Evolutionary conservation across 2,113 vertebrate genomes (phyloP), one percentile per base, ranked within the genome.

Genomic region (Microcebus ravelobensis): DNA sequence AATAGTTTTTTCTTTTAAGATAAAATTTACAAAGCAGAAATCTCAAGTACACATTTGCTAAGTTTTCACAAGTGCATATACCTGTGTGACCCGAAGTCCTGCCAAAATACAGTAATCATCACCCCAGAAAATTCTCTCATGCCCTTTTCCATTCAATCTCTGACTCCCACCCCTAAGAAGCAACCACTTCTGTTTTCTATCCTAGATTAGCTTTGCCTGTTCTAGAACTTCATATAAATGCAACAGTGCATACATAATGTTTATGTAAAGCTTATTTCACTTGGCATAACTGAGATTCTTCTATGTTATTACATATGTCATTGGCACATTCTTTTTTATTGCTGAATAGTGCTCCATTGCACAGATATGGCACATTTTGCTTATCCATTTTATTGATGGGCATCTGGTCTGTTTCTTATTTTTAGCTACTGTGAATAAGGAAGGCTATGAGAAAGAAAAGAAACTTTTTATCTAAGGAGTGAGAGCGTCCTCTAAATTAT

Each of bases 11-110:
- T 74, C 34, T 76, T 80, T 81, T 52, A 61, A 90, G 34, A 55
- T 63, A 86, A 55, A 86, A 92, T 65, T 76, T 90, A 76, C 11
- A 91, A 65, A 87, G 36, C 52, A 90, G 81, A 77, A 81, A 74
- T 89, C 15, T 9, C 27, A 50, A 74, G 36, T 61, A 65, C 63
- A 15, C 3, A 13, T 45, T 86, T 85, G 36, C 57, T 87, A 42
- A n/a, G 8, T 79, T 90, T 81, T 86, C 79, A 39, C 21, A 87
- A 36, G 20, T 65, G 20, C 2, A 20, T 42, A 36, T 48, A 70
- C 68, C 25, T 39, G 29, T 61, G n/a, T 55, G 13, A 81, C 12
- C 42, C 31, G 70, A 63, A 39, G 31, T 4, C 34, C 17, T 50
- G 3, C 87, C 91, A 91, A 67, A 11, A 61, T n/a, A 23, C 2